phyloP scores from a whole-genome alignment of 2,113 vertebrate species.

The Phaethornis superciliosus region DNA sequence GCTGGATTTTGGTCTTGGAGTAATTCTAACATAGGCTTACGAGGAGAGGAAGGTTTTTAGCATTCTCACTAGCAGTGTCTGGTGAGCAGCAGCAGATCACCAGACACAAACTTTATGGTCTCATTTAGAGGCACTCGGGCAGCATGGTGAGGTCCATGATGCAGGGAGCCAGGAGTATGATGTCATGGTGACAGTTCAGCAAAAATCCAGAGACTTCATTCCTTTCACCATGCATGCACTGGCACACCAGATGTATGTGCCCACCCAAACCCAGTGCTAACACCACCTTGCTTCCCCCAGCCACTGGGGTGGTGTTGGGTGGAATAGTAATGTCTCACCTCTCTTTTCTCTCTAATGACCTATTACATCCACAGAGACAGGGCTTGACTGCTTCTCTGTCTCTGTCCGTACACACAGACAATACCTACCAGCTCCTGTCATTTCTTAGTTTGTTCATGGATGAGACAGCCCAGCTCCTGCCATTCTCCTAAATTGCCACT shows the following conservation, averaged over 20 bases:
- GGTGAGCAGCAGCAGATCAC: neutral
- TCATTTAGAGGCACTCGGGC: neutral
- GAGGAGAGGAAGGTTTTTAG: neutral
- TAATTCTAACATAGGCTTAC: neutral
- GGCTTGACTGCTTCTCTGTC: neutral
- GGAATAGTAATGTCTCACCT: neutral
- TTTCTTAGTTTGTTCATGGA: neutral
- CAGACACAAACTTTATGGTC: neutral
- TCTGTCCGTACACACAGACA: neutral
- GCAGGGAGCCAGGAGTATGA: neutral
- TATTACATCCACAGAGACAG: neutral
- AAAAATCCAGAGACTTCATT: neutral
- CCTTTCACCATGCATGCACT: neutral
- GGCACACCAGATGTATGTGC: accelerated
- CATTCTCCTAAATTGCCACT: neutral
- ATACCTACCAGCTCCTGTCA: neutral
- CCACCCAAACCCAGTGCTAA: neutral
- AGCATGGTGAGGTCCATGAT: accelerated
- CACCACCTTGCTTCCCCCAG: accelerated
- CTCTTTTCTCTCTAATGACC: neutral
- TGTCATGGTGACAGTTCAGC: neutral
- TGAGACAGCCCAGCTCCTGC: neutral
- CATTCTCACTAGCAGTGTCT: neutral
- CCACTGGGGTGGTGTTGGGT: neutral
- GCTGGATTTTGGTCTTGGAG: neutral